Percentiles rank a stretch among this genome's conserved stretches.
These are phyloP conservation scores for Pachydiplax longipennis DNA, from an alignment of 2,888 invertebrate species.

Conservation along the genomic window DNA sequence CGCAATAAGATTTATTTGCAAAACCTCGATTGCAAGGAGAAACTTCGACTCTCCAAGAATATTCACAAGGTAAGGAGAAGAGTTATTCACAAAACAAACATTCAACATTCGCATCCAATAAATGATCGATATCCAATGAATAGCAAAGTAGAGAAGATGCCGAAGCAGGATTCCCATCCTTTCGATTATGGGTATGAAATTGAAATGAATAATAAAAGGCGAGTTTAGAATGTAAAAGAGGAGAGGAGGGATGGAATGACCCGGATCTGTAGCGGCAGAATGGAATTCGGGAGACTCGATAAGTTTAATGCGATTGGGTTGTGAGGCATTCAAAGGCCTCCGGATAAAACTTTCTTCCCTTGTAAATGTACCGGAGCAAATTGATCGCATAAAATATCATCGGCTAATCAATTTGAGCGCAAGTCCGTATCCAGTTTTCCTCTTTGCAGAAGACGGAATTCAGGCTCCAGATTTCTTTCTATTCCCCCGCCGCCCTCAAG, in stretches of 20 bases:
- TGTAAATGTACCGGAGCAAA: slow-evolving; percentile 23
- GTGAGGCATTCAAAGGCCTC: neutral
- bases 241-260: neutral
- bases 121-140: neutral
- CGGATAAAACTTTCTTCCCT: neutral
- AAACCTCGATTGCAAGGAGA: too few species aligned
- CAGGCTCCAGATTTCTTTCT: neutral
- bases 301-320: slow-evolving; percentile 25
- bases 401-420: slow-evolving; percentile 5
- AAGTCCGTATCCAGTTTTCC: neutral
- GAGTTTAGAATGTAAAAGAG: neutral
- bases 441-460: neutral
- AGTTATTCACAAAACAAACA: too few species aligned
- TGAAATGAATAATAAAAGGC: neutral
- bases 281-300: slow-evolving; percentile 22
- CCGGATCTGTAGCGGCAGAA: slow-evolving; percentile 14
- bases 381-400: slow-evolving; percentile 40
- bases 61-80: too few species aligned
- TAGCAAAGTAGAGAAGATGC: neutral
- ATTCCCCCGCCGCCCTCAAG: neutral
- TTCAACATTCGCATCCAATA: too few species aligned
- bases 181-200: neutral
- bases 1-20: too few species aligned
- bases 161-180: neutral
- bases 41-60: too few species aligned